Conservation (phyloP, 2,113 vertebrate genomes). For the Tympanuchus pallidicinctus region DNA sequence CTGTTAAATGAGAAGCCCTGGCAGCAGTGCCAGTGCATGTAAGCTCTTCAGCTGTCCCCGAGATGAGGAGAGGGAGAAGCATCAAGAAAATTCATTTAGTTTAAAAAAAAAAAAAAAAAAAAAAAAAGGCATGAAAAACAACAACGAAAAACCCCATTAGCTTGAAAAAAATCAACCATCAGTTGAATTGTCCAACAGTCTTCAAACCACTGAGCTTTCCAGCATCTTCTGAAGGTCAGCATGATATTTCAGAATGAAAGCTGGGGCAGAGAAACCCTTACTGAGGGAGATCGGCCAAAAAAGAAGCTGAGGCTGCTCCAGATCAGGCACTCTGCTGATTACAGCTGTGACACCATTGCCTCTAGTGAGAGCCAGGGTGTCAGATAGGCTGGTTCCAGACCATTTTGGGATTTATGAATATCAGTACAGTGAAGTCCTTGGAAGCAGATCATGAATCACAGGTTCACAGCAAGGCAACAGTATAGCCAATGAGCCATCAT, state of each 20-base stretch:
- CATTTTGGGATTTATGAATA: slow-evolving; percentile 54
- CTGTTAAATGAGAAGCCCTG: background rate
- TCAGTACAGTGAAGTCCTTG: slow-evolving; percentile 34
- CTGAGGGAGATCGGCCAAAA: slow-evolving; percentile 57
- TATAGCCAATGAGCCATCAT: slow-evolving; percentile 44
- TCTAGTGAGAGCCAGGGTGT: slow-evolving; percentile 47
- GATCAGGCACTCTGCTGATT: slow-evolving; percentile 53
- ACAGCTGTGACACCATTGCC: slow-evolving; percentile 57
- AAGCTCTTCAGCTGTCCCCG: background rate
- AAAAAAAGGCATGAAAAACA: background rate
- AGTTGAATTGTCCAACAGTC: background rate
- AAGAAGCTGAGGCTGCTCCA: slow-evolving; percentile 19
- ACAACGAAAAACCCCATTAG: background rate
- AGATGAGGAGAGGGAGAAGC: background rate
- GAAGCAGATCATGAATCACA: slow-evolving; percentile 61
- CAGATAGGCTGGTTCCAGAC: slow-evolving; percentile 51
- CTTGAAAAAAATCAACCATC: slow-evolving; percentile 21
- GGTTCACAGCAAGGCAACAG: slow-evolving; percentile 22
- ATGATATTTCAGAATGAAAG: slow-evolving; percentile 42
- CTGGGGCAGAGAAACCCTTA: background rate
- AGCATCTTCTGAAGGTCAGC: slow-evolving; percentile 51
- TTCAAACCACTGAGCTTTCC: slow-evolving; percentile 9
- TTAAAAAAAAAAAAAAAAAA: background rate
- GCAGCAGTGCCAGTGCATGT: background rate
- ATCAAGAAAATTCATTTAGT: background rate